These are phyloP conservation scores for Pelosia muscerda DNA, from an alignment of 2,888 invertebrate genomes.

Conservation along the genomic window DNA sequence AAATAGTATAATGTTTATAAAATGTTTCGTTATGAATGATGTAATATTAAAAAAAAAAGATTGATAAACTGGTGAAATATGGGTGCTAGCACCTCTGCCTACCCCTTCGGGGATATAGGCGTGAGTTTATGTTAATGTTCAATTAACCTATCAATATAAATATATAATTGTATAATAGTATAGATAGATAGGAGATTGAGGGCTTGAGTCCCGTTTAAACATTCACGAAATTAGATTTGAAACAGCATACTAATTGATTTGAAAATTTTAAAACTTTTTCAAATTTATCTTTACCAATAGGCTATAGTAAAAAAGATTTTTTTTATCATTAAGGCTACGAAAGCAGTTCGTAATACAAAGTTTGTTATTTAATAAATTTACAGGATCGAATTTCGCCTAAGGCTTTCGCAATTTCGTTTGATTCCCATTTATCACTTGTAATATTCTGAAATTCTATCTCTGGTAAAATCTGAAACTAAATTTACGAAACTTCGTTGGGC, in stretches of 20 bases:
- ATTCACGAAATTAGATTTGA: no score
- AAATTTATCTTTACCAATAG: background rate
- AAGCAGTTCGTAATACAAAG: background rate
- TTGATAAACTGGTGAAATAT: no score
- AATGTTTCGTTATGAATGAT: background rate
- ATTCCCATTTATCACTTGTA: background rate
- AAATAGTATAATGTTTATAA: background rate
- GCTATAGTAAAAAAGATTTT: background rate
- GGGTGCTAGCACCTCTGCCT: no score
- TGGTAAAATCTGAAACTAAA: background rate
- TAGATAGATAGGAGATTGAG: no score
- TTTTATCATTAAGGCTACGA: background rate
- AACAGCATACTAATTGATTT: no score
- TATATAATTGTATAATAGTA: no score
- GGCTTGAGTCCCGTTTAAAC: no score
- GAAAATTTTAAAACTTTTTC: background rate
- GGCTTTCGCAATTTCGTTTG: background rate
- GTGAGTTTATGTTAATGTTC: no score
- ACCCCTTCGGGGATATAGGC: no score
- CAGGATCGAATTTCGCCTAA: background rate
- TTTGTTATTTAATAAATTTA: slow-evolving; percentile 4
- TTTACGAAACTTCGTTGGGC: background rate
- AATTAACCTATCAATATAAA: no score
- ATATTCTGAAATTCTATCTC: background rate
- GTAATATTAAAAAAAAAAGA: no score